Base-by-base conservation (phyloP, 2,797 vertebrate species). In the Gymnopithys bicolor region DNA sequence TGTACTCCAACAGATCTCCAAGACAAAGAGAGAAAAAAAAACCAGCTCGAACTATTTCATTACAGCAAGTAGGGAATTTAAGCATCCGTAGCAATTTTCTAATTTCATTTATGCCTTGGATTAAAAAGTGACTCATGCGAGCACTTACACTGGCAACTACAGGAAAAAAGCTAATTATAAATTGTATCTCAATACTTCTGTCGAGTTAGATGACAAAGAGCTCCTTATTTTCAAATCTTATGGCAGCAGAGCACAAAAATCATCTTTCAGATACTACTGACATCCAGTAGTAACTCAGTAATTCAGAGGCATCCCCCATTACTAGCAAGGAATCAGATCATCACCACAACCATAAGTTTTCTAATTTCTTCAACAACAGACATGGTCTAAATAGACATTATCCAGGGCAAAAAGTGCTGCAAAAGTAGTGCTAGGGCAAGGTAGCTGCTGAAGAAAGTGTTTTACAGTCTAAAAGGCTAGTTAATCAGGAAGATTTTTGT, bases 41-140 rank as follows among this genome's bases (percentile, higher is more conserved):
- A 95, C 6, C 46, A 48, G 52, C 30, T 78, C n/a, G 75, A 96
- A 94, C 71, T 80, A 92, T 73, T 92, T 96, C 63, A 93, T 80
- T 79, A 76, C 13, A 79, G 45, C 71, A 90, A 85, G 79, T 75
- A 95, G 86, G 43, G 35, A 91, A 89, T 68, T 21, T 83, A 49
- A 95, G 56, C 43, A 91, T 41, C 66, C 7, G 2, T 46, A 28
- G 49, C 33, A 91, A 68, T 73, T 78, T 92, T 77, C 55, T 89
- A 46, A 96, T 92, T 92, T 63, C 33, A 45, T 88, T 93, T 94
- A 63, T 69, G n/a, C 11, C 48, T 67, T 56, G 19, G 52, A 86
- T 88, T 94, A 59, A 52, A 74, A 89, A 55, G 28, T 41, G 39
- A 78, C 41, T 86, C 76, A 32, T 49, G 17, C 19, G 18, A 91